Conservation (phyloP, 92 coral and sea anemone genomes). For the Paragorgia papillata region DNA sequence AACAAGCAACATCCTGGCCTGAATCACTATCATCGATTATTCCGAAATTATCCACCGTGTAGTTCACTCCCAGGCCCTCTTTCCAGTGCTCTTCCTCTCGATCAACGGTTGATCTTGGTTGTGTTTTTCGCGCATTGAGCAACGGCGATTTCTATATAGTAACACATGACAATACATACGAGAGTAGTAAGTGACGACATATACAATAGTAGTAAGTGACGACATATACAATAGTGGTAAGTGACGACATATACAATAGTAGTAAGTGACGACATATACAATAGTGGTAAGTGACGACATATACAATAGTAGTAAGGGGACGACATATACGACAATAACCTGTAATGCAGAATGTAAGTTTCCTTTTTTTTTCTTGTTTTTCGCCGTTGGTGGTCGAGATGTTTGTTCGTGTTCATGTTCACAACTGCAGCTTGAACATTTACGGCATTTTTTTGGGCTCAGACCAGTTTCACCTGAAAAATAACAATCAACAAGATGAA, state of each 20-base stretch:
- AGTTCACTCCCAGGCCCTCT: slow-evolving; percentile 27
- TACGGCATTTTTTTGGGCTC: slow-evolving; percentile 8
- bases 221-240: too few species aligned
- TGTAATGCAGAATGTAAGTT: slow-evolving; percentile 22
- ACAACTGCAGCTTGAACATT: slow-evolving; percentile 17
- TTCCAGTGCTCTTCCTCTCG: slow-evolving; percentile 29
- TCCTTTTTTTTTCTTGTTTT: slow-evolving; percentile 17
- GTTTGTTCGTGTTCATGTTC: slow-evolving; percentile 17
- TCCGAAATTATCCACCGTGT: slow-evolving; percentile 40
- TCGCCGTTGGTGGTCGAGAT: not conserved
- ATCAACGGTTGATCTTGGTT: slow-evolving; percentile 4
- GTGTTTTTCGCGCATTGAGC: slow-evolving; percentile 3
- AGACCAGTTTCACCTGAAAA: slow-evolving; percentile 31
- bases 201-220: too few species aligned
- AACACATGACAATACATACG: not conserved
- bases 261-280: too few species aligned
- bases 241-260: too few species aligned
- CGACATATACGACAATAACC: too few species aligned
- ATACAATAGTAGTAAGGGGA: too few species aligned
- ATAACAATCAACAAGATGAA: not conserved
- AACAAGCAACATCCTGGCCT: slow-evolving; percentile 16
- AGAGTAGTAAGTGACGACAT: too few species aligned
- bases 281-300: too few species aligned
- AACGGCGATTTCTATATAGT: slow-evolving; percentile 37
- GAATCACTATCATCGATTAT: slow-evolving; percentile 33